Percentiles rank a stretch among this genome's conserved stretches.
phyloP scores from a whole-genome alignment of 2,888 invertebrate genomes.

The Tenthredo distinguenda region DNA sequence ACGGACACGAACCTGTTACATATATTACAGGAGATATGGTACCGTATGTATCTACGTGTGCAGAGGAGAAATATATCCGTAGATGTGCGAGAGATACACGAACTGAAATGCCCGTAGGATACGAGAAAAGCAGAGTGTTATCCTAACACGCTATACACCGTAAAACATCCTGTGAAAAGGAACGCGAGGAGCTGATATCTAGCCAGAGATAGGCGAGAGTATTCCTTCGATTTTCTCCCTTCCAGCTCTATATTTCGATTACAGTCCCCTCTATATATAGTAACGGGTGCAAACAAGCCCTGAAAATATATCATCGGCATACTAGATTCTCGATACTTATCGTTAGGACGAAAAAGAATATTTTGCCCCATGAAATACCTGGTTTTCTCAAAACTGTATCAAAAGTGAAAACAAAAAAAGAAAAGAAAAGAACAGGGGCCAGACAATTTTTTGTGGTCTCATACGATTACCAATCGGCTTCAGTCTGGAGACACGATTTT shows the following conservation, averaged over 20 bases:
- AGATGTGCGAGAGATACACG: background rate
- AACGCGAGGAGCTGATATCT: slow-evolving; percentile 40
- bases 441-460: background rate
- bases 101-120: slow-evolving; percentile 33
- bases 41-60: background rate
- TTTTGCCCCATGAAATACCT: background rate
- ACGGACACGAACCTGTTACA: slow-evolving; percentile 21
- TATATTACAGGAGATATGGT: slow-evolving; percentile 12
- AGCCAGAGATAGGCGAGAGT: slow-evolving; percentile 33
- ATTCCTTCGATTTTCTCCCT: slow-evolving; percentile 40
- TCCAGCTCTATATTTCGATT: slow-evolving; percentile 23
- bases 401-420: background rate
- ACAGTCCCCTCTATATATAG: background rate
- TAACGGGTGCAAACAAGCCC: background rate
- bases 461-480: background rate
- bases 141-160: slow-evolving; percentile 48
- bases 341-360: background rate
- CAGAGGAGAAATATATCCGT: background rate
- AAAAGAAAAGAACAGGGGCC: background rate
- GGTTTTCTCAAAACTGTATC: background rate
- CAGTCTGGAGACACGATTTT: background rate
- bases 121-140: slow-evolving; percentile 43
- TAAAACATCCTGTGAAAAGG: slow-evolving; percentile 49
- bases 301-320: background rate
- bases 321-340: background rate